phyloP scores from a whole-genome alignment of 2,888 invertebrate species.

The Drosophila mimica region DNA sequence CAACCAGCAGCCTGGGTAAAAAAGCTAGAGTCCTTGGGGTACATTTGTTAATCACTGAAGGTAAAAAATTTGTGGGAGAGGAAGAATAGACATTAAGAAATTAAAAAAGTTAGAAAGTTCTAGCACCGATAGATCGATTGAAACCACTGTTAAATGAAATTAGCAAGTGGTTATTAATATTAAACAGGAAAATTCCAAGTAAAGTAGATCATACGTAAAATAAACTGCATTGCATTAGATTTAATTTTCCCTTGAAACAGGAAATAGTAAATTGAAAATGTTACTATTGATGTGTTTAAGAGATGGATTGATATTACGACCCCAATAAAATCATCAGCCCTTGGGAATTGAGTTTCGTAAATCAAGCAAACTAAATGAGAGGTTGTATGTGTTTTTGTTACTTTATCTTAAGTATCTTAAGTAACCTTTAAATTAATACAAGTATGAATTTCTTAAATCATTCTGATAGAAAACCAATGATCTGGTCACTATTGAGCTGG shows the following conservation, averaged over 20 bases:
- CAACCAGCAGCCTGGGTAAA: no score
- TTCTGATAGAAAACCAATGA: conserved; percentile 47
- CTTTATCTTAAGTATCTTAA: no score
- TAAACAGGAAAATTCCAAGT: background rate
- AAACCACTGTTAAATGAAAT: no score
- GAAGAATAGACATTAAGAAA: no score
- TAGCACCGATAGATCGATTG: no score
- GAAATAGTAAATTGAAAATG: background rate
- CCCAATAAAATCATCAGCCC: background rate
- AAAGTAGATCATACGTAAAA: background rate
- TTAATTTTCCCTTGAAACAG: background rate
- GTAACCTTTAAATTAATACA: conserved; percentile 11
- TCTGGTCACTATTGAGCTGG: conserved; percentile 34
- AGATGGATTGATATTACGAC: conserved; percentile 12
- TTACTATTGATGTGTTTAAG: background rate
- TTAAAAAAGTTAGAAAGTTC: no score
- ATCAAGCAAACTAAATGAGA: background rate
- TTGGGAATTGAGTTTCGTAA: background rate
- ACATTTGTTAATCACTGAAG: no score
- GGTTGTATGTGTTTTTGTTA: background rate
- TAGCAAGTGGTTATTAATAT: background rate
- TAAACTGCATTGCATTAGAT: background rate
- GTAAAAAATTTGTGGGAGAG: no score
- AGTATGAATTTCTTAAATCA: conserved; percentile 25
- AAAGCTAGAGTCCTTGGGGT: no score